Conservation (phyloP, 1,140 invertebrate species). For the Catajapyx aquilonaris region DNA sequence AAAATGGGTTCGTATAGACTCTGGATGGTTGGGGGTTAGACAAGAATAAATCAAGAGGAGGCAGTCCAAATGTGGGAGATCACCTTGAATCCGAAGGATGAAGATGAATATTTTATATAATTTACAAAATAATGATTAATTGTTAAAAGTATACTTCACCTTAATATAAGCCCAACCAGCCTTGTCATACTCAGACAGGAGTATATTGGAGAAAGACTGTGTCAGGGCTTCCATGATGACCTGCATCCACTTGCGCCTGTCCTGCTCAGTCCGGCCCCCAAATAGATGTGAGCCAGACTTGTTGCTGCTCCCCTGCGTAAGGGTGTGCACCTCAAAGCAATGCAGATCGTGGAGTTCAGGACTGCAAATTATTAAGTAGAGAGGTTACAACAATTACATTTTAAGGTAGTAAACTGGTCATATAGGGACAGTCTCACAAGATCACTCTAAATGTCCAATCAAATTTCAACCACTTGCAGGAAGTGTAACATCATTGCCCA, state of each 20-base stretch:
- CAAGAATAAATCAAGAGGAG: too few species aligned
- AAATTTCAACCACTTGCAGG: too few species aligned
- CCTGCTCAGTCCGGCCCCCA: slow-evolving; percentile 27
- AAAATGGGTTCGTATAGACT: too few species aligned
- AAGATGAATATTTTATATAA: slow-evolving; percentile 5
- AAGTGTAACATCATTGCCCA: too few species aligned
- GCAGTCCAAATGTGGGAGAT: too few species aligned
- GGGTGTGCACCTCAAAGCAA: slow-evolving; percentile 31
- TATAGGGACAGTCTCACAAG: too few species aligned
- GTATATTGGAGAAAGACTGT: slow-evolving; percentile 30
- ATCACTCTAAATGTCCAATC: too few species aligned
- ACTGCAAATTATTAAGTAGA: too few species aligned
- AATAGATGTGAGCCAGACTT: slow-evolving; percentile 23
- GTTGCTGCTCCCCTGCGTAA: slow-evolving; percentile 20
- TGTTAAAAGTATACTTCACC: slow-evolving; percentile 20
- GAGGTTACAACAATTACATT: too few species aligned
- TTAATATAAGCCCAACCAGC: slow-evolving; percentile 45
- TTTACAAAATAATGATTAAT: slow-evolving; percentile 1
- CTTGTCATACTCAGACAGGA: slow-evolving; percentile 33
- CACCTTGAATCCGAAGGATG: too few species aligned
- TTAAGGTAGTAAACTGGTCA: too few species aligned
- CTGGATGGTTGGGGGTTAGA: too few species aligned
- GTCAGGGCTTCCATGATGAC: slow-evolving; percentile 38
- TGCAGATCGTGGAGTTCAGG: slow-evolving; percentile 29
- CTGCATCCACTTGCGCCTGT: slow-evolving; percentile 41